These are phyloP conservation scores for Vipera ursinii DNA, from an alignment of 2,797 vertebrate species.

Conservation along the genomic window DNA sequence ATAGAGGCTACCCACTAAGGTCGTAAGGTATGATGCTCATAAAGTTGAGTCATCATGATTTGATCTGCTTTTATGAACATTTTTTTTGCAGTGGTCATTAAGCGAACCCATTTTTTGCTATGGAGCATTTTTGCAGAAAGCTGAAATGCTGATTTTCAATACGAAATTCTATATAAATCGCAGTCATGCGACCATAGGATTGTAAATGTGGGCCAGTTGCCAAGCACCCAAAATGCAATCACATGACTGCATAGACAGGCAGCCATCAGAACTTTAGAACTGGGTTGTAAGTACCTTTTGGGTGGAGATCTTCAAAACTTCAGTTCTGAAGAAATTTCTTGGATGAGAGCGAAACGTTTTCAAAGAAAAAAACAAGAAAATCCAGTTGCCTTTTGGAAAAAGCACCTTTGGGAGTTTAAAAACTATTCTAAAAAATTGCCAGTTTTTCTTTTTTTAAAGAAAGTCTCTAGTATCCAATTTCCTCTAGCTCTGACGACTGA, in stretches of 20 bases:
- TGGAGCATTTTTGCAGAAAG: not conserved
- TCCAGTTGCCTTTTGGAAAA: not conserved
- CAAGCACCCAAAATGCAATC: not conserved
- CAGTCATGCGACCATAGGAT: not conserved
- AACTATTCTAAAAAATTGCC: constrained; percentile 27
- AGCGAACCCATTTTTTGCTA: not conserved
- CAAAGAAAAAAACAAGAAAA: not conserved
- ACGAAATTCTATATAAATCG: not conserved
- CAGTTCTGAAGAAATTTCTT: not conserved
- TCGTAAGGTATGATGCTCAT: not conserved
- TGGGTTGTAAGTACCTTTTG: not conserved
- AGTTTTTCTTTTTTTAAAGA: constrained; percentile 47
- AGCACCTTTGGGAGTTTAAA: constrained; percentile 10
- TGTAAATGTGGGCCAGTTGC: not conserved
- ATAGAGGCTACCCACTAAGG: not conserved
- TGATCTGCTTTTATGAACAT: not conserved
- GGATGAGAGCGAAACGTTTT: not conserved
- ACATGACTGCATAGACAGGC: not conserved
- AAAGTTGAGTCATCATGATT: not conserved
- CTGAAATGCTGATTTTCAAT: not conserved
- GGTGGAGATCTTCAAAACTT: not conserved
- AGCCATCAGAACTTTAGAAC: not conserved
- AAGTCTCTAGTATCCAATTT: constrained; percentile 44
- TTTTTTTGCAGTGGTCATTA: not conserved
- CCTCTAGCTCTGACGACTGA: constrained; percentile 27